Evolutionary conservation across 2,113 vertebrate species (phyloP), one percentile per base, ranked within the genome.

Genomic region (Phoxinus phoxinus): DNA sequence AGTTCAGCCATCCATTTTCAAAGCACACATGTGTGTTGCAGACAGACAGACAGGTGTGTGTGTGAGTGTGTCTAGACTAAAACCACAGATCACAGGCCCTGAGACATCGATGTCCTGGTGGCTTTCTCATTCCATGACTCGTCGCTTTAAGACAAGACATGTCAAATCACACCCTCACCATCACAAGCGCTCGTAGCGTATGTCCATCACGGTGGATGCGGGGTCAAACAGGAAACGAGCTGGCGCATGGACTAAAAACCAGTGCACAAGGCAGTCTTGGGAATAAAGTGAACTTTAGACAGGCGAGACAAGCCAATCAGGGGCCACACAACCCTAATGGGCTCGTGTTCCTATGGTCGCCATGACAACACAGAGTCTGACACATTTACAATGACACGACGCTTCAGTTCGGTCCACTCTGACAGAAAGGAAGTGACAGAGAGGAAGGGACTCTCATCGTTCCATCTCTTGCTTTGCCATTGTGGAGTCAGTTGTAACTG

Each of bases 361-460:
- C 87, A 87, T 88, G 89, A 86, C 89, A 87, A 87, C 85, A 48
- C 41, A 51, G 65, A 58, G 79, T 12, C 30, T 82, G 78, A 90
- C 84, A 80, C 44, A 85, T 78, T 76, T 80, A 87, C 83, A 87
- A 81, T 86, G 69, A 53, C 76, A 83, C 51, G 37, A 69, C 53
- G 82, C 41, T 65, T 77, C 4, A 80, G 48, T 72, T 83, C 6
- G 13, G 65, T 72, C 32, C 46, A n/a, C 27, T 48, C 30, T 73
- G 81, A 83, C 81, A 72, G 81, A 83, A 83, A 72, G 46, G 67
- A 83, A 72, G 81, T 83, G 81, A 83, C 81, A 87, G 44, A 74
- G 72, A 82, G 51, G 79, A 30, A 79, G 44, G 80, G n/a, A 41
- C 48, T 46, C 44, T 80, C 44, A 37, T 80, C 51, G 19, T 69